Evolutionary conservation across 2,797 vertebrate species (phyloP).

Genomic region (Bovichtus diacanthus): DNA sequence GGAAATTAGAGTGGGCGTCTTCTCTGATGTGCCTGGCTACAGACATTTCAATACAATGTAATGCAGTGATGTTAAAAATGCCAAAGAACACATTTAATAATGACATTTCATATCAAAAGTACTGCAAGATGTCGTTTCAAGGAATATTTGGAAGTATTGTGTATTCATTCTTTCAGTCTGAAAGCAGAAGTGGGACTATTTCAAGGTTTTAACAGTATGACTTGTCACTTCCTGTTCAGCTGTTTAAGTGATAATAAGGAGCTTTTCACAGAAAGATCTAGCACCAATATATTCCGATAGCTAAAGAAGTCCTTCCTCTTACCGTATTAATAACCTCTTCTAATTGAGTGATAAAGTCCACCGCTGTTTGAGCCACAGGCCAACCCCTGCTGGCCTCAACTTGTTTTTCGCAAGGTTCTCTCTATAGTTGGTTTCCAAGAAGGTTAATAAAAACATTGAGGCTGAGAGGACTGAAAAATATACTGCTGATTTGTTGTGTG

Average conservation of each 20-base stretch:
- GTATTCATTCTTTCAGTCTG: conserved; percentile 26
- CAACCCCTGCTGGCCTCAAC: neutral
- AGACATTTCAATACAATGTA: neutral
- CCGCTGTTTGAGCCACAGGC: neutral
- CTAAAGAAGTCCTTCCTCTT: conserved; percentile 56
- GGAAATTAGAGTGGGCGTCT: conserved; percentile 50
- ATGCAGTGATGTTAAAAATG: accelerated
- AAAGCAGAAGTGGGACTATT: conserved; percentile 79
- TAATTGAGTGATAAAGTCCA: conserved; percentile 10
- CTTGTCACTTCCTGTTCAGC: conserved; percentile 86
- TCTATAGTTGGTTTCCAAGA: neutral
- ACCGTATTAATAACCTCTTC: conserved; percentile 1
- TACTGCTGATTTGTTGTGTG: neutral
- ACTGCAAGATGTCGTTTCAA: neutral
- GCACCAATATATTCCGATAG: conserved; percentile 57
- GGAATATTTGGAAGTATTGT: conserved; percentile 19
- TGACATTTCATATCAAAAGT: neutral
- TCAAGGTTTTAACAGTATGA: conserved; percentile 72
- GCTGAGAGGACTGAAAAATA: neutral
- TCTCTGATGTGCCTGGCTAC: neutral
- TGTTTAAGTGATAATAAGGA: conserved; percentile 72
- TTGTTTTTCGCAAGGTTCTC: neutral
- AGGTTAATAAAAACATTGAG: neutral
- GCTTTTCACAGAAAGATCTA: conserved; percentile 71
- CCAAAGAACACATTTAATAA: neutral